These are phyloP conservation scores for Drosophila sordidapex DNA, from an alignment of 2,888 invertebrate species.

Conservation along the genomic window DNA sequence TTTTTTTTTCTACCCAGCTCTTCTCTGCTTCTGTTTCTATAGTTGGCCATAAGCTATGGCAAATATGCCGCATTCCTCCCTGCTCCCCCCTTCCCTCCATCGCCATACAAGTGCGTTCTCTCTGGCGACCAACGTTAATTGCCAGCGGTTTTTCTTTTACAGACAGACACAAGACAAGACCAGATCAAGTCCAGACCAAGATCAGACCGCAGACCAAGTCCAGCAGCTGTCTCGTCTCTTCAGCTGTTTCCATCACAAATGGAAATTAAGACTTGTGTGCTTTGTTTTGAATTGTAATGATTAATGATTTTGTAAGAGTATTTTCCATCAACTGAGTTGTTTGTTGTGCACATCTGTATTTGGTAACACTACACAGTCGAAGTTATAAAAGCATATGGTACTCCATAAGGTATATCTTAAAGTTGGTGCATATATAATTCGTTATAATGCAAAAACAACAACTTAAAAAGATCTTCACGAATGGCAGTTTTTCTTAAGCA, in stretches of 20 bases:
- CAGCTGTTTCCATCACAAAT: slow-evolving; percentile 54
- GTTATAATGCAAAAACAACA: background rate
- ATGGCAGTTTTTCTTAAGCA: background rate
- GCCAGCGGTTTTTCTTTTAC: slow-evolving; percentile 43
- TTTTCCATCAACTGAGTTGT: background rate
- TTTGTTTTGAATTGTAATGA: background rate
- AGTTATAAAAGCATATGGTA: too few species aligned
- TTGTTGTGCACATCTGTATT: background rate
- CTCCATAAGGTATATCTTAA: background rate
- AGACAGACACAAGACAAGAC: slow-evolving; percentile 3
- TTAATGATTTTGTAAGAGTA: background rate
- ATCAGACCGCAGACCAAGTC: slow-evolving; percentile 26
- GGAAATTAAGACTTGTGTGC: slow-evolving; percentile 22
- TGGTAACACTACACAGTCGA: too few species aligned
- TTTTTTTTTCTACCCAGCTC: slow-evolving; percentile 28
- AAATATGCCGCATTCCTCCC: slow-evolving; percentile 45
- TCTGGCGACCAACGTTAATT: slow-evolving; percentile 60
- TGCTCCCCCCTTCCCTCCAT: background rate
- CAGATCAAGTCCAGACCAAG: slow-evolving; percentile 20
- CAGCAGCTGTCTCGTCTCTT: slow-evolving; percentile 26
- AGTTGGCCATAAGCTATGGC: slow-evolving; percentile 70
- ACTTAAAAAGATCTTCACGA: background rate
- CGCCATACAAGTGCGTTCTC: slow-evolving; percentile 11
- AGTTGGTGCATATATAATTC: background rate
- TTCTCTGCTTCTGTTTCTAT: slow-evolving; percentile 52